Evolutionary conservation across 64 coral and sea anemone species (phyloP), one percentile per base, ranked within the genome.

Genomic region (Stylophora pistillata): DNA sequence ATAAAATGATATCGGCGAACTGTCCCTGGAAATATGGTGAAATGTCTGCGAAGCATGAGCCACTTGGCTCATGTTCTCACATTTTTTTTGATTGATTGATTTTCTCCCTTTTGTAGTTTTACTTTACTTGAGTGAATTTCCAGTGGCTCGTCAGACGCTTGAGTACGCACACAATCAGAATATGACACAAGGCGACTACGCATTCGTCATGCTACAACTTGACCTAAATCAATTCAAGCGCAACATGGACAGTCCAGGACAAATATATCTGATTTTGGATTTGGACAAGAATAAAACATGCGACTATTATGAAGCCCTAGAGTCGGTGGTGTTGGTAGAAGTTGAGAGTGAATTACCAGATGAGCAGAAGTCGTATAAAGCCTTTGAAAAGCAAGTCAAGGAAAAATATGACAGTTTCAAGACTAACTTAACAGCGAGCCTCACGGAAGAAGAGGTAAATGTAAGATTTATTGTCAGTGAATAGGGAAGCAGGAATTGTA

Each of bases 181-280:
- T 6, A 93, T 97, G 95, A 93, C 89, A 2, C 81, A 86, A 31
- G 95, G 95, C 3, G 91, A 97, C 16, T 93, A 97, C 16, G 95
- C 80, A 1, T 97, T 97, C 37, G 65, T 84, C 32, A 68, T 84
- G 60, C 30, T 84, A 12, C 80, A 84, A 84, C 80, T 84, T 7
- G 61, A 84, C 3, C 80, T 53, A 10, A 10, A 84, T 13, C 61
- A 28, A 21, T 84, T 27, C 62, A 70, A 53, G 13, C 5, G 13
- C 0, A 84, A 69, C 15, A 32, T n/a, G 58, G 23, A 21, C 9
- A 54, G 0, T 2, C 60, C 60, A 16, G 34, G 3, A 5, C 80
- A 27, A 23, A 69, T 69, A 13, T 5, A 14, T 16, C 2, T 52
- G 34, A 0, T 55, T 37, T n/a, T 13, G 73, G 10, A 32, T 52